Evolutionary conservation across 2,113 vertebrate species (phyloP).

Genomic region (human (Homo sapiens)): GRCh38 chr13:65294001-65294500

Average conservation of each 20-base stretch:
- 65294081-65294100: background rate
- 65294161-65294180: background rate
- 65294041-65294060: background rate
- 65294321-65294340: background rate
- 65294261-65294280: background rate
- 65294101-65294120: background rate
- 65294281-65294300: background rate
- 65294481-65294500: background rate
- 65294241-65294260: background rate
- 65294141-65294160: background rate
- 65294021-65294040: background rate
- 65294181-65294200: background rate
- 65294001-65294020: background rate
- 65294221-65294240: background rate
- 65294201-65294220: accelerated
- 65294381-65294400: background rate
- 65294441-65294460: background rate
- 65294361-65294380: background rate
- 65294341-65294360: background rate
- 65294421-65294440: background rate
- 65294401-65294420: background rate
- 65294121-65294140: background rate
- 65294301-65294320: background rate
- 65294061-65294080: background rate
- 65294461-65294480: background rate